These are phyloP conservation scores for Tichodroma muraria DNA, from an alignment of 2,113 vertebrate species.

Conservation along the genomic window DNA sequence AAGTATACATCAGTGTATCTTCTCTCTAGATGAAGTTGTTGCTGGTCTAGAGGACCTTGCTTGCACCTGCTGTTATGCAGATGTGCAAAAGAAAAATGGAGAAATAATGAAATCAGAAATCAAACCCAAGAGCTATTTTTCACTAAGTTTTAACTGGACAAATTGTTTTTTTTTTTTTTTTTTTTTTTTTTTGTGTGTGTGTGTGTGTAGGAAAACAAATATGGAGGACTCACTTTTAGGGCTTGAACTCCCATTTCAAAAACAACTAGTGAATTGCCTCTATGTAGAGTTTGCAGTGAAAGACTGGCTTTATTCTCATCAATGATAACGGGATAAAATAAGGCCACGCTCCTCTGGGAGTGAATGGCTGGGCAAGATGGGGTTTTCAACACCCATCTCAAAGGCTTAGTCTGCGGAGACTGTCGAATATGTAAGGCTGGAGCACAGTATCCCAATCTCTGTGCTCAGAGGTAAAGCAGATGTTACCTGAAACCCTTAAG, in stretches of 20 bases:
- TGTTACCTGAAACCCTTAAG: constrained; percentile 50
- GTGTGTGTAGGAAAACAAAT: background rate
- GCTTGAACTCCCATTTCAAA: background rate
- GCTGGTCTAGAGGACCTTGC: background rate
- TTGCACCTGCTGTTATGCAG: background rate
- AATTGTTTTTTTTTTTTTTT: background rate
- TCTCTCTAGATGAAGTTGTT: background rate
- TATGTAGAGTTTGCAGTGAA: background rate
- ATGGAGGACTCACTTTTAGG: background rate
- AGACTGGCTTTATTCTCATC: background rate
- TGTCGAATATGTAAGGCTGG: background rate
- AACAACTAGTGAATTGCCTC: background rate
- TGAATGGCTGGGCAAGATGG: background rate
- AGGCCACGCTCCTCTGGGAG: background rate
- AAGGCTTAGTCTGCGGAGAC: constrained; percentile 1
- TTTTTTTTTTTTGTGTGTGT: rapidly evolving
- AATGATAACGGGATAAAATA: background rate
- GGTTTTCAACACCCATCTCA: background rate
- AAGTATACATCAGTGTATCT: background rate
- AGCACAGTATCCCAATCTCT: constrained; percentile 6
- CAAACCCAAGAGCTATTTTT: background rate
- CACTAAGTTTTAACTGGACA: background rate
- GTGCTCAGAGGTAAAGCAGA: background rate
- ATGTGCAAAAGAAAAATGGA: background rate
- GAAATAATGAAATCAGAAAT: background rate